Base-by-base conservation (phyloP, 2,888 invertebrate genomes). In the Napeogenes inachia region DNA sequence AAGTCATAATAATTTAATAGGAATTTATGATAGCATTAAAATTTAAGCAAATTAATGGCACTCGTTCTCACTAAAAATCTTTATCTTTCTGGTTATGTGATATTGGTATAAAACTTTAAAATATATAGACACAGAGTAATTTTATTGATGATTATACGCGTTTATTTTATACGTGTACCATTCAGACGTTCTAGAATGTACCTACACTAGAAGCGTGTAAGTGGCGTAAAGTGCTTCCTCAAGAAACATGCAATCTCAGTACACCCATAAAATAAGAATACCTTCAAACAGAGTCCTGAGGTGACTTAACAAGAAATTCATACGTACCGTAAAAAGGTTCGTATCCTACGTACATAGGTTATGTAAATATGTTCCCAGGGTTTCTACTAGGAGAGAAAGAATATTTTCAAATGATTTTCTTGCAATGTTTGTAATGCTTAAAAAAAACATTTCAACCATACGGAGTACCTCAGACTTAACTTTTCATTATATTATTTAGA, bases 191-290 rank as follows among this genome's bases (percentile, higher is more conserved):
- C 30, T 21, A 50, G 10, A 30, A 13, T 38, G 10, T 42, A 10
- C 42, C 62, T 63, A 63, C 60, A 47, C 58, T 57, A 56, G 45
- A 12, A 33, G 54, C 54, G 60, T 60, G 57, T 46, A 56, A 59
- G 33, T 57, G 60, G 54, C 60, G 57, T 63, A 57, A 63, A 63
- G 63, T 63, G 60, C 57, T 57, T 60, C 58, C 53, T 53, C 54
- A 57, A 54, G 56, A 54, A 57, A 60, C 54, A 35, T 47, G 56
- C 59, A 63, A 59, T 63, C 63, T 60, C 60, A 13, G 57, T 57
- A 57, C 33, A 63, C 42, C 35, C 13, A 47, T 57, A 38, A 56
- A 59, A 60, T 59, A 62, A 56, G 45, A 54, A 56, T 47, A 60
- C 53, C n/a, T 54, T 33, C 45, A 57, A 33, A 63, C 42, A 35